These are phyloP conservation scores for Acrobasis repandana DNA, from an alignment of 2,888 invertebrate species.

Conservation along the genomic window DNA sequence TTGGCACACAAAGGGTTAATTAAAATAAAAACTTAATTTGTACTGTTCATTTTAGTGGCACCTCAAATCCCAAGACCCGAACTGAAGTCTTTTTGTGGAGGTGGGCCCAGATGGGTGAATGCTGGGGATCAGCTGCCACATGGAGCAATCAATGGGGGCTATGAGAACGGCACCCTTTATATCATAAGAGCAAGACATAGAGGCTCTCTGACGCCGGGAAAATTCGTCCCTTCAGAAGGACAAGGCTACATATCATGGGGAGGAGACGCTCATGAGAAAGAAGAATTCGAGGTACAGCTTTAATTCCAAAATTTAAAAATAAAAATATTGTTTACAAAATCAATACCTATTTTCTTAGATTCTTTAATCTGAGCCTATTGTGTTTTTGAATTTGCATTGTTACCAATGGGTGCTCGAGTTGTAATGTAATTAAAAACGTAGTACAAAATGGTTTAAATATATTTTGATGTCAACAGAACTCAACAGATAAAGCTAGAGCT, in stretches of 20 bases:
- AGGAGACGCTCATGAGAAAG: constrained; percentile 86
- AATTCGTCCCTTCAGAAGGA: constrained; percentile 87
- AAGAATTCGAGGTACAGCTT: constrained; percentile 82
- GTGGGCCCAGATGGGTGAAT: constrained; percentile 82
- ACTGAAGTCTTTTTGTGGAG: constrained; percentile 50
- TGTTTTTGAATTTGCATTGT: too few relatives aligned
- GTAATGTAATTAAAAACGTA: too few relatives aligned
- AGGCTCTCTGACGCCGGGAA: constrained; percentile 91
- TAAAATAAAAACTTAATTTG: too few relatives aligned
- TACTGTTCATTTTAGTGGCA: constrained; percentile 39
- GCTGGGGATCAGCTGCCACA: constrained; percentile 85
- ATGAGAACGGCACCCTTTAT: constrained; percentile 85
- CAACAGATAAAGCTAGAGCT: too few relatives aligned
- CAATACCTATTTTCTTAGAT: too few relatives aligned
- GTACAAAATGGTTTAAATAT: too few relatives aligned
- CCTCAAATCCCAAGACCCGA: constrained; percentile 38
- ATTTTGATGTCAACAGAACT: too few relatives aligned
- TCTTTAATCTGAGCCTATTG: too few relatives aligned
- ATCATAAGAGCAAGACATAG: constrained; percentile 87
- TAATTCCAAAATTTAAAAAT: too few relatives aligned
- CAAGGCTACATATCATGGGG: constrained; percentile 91
- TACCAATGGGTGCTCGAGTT: too few relatives aligned
- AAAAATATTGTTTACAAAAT: too few relatives aligned
- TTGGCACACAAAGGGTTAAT: too few relatives aligned
- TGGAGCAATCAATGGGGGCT: constrained; percentile 86